These are phyloP conservation scores for Dipodomys merriami DNA, from an alignment of 2,113 vertebrate genomes.

Conservation along the genomic window DNA sequence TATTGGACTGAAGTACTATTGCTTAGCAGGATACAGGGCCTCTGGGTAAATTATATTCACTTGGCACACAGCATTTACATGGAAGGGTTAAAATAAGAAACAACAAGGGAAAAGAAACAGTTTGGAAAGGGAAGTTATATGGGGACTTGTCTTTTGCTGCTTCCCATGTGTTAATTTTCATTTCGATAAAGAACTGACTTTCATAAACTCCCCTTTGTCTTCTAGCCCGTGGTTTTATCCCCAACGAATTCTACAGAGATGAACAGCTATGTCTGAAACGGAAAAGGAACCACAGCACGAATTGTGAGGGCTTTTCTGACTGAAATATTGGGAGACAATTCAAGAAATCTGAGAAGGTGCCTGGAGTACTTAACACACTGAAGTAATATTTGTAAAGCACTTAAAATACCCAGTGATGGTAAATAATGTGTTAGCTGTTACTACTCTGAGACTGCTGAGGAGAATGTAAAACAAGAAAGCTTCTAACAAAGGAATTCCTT, in stretches of 20 bases:
- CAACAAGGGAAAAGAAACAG: not conserved
- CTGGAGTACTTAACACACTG: not conserved
- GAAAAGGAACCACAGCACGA: not conserved
- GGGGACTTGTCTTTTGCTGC: not conserved
- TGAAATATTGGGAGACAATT: not conserved
- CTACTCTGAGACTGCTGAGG: not conserved
- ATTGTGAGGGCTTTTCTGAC: not conserved
- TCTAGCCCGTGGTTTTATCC: not conserved
- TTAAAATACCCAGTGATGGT: not conserved
- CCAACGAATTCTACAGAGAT: not conserved
- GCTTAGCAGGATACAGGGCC: not conserved
- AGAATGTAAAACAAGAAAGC: slow-evolving; percentile 49
- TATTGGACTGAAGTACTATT: not conserved
- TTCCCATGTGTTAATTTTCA: not conserved
- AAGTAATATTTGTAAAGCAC: slow-evolving; percentile 18
- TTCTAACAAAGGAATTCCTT: not conserved
- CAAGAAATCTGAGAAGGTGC: not conserved
- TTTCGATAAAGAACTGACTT: rapidly evolving
- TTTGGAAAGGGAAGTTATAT: not conserved
- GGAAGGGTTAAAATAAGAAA: not conserved
- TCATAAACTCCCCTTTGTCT: not conserved
- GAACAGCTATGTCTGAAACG: not conserved
- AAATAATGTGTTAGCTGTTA: not conserved
- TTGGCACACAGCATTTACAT: not conserved
- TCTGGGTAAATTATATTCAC: not conserved